Evolutionary conservation across 2,888 invertebrate species (phyloP).

Genomic region (Poecilus cupreus): DNA sequence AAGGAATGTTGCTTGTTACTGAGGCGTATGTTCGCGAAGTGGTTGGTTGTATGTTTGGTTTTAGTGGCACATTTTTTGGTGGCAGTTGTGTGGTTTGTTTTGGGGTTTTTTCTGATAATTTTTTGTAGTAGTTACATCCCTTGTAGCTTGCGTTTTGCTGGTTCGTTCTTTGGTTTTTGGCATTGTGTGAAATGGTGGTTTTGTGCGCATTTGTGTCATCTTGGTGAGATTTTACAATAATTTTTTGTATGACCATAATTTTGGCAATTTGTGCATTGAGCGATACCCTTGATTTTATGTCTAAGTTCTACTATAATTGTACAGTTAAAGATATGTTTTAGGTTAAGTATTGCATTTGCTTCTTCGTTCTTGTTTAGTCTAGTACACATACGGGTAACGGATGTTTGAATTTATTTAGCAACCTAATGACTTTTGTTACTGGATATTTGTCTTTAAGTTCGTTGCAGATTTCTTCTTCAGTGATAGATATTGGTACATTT

Average conservation of each 20-base stretch:
- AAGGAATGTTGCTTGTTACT: neutral
- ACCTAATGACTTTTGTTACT: neutral
- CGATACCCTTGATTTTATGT: slow-evolving; percentile 32
- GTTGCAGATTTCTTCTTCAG: neutral
- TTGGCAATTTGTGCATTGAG: slow-evolving; percentile 56
- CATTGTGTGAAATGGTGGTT: slow-evolving; percentile 47
- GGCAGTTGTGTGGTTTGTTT: neutral
- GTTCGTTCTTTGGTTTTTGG: slow-evolving; percentile 21
- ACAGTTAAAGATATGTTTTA: neutral
- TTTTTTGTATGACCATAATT: too few relatives aligned
- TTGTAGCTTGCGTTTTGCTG: neutral
- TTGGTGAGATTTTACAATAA: slow-evolving; percentile 41
- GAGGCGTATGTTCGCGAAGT: too few relatives aligned
- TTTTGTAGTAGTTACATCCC: too few relatives aligned
- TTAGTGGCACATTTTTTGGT: neutral
- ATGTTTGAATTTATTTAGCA: slow-evolving; percentile 21
- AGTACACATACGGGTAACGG: slow-evolving; percentile 32
- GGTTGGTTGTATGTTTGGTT: neutral
- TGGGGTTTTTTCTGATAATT: too few relatives aligned
- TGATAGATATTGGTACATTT: neutral
- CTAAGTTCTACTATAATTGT: slow-evolving; percentile 3
- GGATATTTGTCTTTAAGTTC: neutral
- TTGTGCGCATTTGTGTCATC: slow-evolving; percentile 39
- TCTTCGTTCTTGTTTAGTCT: slow-evolving; percentile 45
- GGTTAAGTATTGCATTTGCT: slow-evolving; percentile 27